A percentile compares a stretch with the other conserved stretches of the same genome.
phyloP scores from a whole-genome alignment of 1,140 invertebrate genomes.

The Brachystomella parvula region DNA sequence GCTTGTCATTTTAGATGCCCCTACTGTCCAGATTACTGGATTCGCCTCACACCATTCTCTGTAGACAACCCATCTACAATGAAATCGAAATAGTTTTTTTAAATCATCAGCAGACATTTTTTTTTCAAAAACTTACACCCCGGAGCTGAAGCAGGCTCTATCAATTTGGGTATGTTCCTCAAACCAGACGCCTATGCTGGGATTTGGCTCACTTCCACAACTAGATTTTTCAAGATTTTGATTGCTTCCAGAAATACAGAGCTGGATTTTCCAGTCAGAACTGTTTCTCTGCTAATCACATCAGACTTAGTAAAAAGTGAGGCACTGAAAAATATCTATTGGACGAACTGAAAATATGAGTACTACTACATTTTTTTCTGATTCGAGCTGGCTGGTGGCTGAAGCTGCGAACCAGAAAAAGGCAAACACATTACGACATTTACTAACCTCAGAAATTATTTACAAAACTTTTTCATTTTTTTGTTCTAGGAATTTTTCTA shows the following conservation, averaged over 20 bases:
- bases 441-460: no score
- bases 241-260: conserved; percentile 21
- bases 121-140: conserved; percentile 25
- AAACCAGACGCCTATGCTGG: conserved; percentile 27
- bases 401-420: no score
- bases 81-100: neutral
- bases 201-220: neutral
- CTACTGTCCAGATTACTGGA: conserved; percentile 27
- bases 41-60: conserved; percentile 27
- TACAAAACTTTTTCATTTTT: no score
- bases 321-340: no score
- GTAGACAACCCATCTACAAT: conserved; percentile 29
- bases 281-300: neutral
- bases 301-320: no score
- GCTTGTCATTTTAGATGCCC: conserved; percentile 2
- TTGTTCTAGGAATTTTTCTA: no score
- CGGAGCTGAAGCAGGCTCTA: conserved; percentile 24
- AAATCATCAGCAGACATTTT: neutral
- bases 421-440: no score
- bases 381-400: no score
- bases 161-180: conserved; percentile 17
- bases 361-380: no score
- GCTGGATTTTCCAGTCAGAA: conserved; percentile 24
- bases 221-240: neutral
- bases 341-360: no score